Evolutionary conservation across 2,113 vertebrate genomes (phyloP).

Genomic region (Illadopsis cleaveri): DNA sequence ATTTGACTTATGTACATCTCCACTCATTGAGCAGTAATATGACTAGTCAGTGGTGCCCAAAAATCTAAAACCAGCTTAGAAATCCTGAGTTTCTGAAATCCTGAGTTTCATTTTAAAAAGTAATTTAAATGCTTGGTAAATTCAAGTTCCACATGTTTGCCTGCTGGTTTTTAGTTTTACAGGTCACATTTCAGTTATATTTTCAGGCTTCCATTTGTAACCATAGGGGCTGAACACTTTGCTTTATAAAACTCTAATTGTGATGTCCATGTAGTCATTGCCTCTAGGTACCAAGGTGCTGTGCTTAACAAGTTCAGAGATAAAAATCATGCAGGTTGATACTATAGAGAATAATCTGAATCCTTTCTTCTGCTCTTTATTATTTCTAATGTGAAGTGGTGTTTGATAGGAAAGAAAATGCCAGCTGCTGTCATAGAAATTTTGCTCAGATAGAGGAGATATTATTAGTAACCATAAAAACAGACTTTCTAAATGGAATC

Average conservation of each 20-base stretch:
- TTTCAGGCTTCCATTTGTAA: neutral
- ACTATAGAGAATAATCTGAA: neutral
- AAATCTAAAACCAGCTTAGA: neutral
- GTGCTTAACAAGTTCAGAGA: neutral
- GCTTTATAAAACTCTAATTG: neutral
- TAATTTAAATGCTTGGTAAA: neutral
- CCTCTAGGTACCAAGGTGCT: neutral
- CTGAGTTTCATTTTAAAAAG: neutral
- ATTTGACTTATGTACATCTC: neutral
- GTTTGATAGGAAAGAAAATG: neutral
- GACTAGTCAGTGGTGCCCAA: neutral
- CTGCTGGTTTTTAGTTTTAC: neutral
- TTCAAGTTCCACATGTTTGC: neutral
- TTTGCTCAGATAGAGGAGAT: neutral
- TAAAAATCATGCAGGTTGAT: constrained; percentile 1
- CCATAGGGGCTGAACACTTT: neutral
- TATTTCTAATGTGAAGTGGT: neutral
- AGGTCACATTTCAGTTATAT: neutral
- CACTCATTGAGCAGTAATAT: neutral
- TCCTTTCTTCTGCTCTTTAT: neutral
- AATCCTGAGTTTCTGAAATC: neutral
- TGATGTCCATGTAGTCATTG: constrained; percentile 4
- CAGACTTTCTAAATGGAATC: neutral
- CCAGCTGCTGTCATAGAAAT: constrained; percentile 33
- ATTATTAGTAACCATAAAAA: neutral